These are phyloP conservation scores for Nannospalax galili DNA, from an alignment of 2,113 vertebrate genomes.

Conservation along the genomic window DNA sequence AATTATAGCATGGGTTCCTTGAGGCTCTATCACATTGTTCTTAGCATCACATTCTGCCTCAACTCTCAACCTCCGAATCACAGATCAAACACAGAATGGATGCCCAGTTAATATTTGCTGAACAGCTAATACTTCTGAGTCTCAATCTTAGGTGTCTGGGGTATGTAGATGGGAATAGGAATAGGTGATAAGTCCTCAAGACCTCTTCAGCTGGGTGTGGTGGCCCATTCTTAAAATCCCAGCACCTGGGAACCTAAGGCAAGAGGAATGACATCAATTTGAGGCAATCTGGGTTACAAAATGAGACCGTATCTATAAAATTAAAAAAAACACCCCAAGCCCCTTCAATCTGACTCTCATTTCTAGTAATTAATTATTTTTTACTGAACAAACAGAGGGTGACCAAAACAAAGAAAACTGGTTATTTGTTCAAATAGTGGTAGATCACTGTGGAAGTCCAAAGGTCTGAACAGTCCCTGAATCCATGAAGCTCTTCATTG, in stretches of 20 bases:
- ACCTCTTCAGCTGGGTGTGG: background rate
- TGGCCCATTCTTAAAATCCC: background rate
- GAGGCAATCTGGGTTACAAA: background rate
- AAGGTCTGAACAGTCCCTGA: constrained; percentile 13
- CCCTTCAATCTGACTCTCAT: constrained; percentile 35
- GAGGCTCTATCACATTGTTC: background rate
- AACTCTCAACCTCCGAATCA: constrained; percentile 13
- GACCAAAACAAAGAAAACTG: constrained; percentile 60
- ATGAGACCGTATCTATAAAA: background rate
- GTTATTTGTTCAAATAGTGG: constrained; percentile 45
- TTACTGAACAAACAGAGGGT: constrained; percentile 19
- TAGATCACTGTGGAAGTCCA: constrained; percentile 5
- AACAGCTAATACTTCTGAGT: constrained; percentile 38
- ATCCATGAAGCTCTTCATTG: background rate
- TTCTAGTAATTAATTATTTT: constrained; percentile 53
- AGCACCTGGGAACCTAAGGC: background rate
- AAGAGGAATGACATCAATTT: background rate
- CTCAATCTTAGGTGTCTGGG: background rate
- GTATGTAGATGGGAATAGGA: background rate
- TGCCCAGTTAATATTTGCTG: constrained; percentile 24
- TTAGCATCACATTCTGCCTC: background rate
- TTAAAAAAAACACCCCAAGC: background rate
- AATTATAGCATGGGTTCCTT: background rate
- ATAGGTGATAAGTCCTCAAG: background rate
- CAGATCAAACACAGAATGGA: constrained; percentile 12